Base-by-base conservation (phyloP, 2,113 vertebrate genomes). In the Elephantulus edwardii region DNA sequence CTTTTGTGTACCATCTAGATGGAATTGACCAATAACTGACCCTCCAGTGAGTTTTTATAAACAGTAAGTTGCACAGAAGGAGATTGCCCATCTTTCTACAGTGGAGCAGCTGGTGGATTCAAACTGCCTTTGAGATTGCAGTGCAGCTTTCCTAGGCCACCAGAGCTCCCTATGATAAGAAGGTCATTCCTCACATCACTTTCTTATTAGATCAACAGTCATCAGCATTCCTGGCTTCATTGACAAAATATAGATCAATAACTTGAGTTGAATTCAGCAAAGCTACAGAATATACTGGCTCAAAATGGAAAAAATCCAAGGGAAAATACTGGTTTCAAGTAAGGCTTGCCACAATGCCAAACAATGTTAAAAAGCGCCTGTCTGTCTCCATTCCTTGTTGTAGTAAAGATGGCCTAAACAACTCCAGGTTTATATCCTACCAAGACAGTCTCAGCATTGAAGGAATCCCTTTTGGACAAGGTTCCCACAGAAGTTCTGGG, bases 151-250 rank as follows among this genome's bases (percentile, higher is more conserved):
- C n/a, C n/a, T n/a, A n/a, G n/a, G n/a, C n/a, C n/a, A n/a, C n/a
- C n/a, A n/a, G n/a, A n/a, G n/a, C n/a, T n/a, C n/a, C n/a, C n/a
- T n/a, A n/a, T n/a, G n/a, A n/a, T 92, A 86, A 86, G 66, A 44
- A 92, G 14, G 14, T 77, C 58, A 38, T 56, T 78, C 89, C 94
- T 76, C 60, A 84, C 78, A 78, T 71, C 70, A 48, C 48, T 85
- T 92, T 82, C 48, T 82, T 64, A 70, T 68, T 80, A 66, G 35
- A 54, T 68, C 40, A 92, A 72, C 90, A 30, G 9, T 81, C 48
- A 66, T 48, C 54, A 33, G 12, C 11, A 44, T 93, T 24, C n/a
- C 40, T 30, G n/a, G 24, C 12, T 91, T 77, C 82, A 71, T 71
- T 76, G 71, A 66, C 7, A 79, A 38, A 35, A 79, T 52, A 24